phyloP scores from a whole-genome alignment of 1,140 invertebrate genomes.

The Hylaeus volcanicus region DNA sequence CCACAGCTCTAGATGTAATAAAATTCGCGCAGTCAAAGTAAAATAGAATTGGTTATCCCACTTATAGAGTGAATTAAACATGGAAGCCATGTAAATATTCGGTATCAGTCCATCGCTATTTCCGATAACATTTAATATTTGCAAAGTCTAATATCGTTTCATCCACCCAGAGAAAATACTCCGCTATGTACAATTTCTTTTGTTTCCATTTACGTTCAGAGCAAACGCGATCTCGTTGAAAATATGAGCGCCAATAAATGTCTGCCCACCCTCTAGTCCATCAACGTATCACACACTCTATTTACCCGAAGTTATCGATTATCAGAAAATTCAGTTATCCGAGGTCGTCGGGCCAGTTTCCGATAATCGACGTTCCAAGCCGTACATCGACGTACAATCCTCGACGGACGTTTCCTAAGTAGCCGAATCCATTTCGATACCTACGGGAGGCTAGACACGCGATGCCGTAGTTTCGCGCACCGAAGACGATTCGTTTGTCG shows the following conservation, averaged over 20 bases:
- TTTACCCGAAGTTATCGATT: slow-evolving; percentile 18
- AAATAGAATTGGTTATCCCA: no score
- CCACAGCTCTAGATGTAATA: no score
- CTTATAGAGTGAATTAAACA: no score
- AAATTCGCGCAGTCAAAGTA: no score
- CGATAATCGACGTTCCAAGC: slow-evolving; percentile 21
- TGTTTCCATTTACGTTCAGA: neutral
- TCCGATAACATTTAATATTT: no score
- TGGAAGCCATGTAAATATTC: no score
- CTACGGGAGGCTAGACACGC: neutral
- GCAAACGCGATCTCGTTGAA: neutral
- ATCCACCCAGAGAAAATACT: no score
- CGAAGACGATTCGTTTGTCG: slow-evolving; percentile 21
- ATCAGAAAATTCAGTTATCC: slow-evolving; percentile 30
- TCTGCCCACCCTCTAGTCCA: neutral
- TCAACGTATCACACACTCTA: slow-evolving; percentile 25
- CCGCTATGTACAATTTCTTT: no score
- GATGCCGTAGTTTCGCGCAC: slow-evolving; percentile 8
- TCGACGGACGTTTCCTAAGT: neutral
- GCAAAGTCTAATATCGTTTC: no score
- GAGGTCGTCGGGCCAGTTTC: neutral
- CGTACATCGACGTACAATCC: slow-evolving; percentile 3
- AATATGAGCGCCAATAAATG: neutral
- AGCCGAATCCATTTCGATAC: neutral
- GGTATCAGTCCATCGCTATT: no score